Evolutionary conservation across 1,140 invertebrate species (phyloP), one percentile per base, ranked within the genome.

Genomic region (Vanessa atalanta): DNA sequence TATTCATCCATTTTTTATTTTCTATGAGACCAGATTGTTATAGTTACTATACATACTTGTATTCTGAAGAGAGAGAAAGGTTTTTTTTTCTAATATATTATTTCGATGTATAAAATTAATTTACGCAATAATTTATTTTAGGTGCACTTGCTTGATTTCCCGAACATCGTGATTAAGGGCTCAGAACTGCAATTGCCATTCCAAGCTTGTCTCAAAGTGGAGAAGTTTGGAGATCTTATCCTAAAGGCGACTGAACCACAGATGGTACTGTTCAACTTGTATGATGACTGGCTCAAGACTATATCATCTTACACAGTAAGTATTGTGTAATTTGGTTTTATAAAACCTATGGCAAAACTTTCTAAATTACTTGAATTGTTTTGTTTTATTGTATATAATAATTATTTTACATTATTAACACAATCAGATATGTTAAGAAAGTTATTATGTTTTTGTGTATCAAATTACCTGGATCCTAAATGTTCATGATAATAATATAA

Each of bases 131-230:
- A 43, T 43, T 43, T 11, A 11, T 11, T 53, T 9, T 69, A 93
- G 93, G 98, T 99, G 31, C 99, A 99, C 94, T 95, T 99, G 84
- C 94, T 99, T 0, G 99, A 99, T 93, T 99, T 99, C 93, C 99
- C 99, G 0, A 99, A 99, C 90, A 99, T 99, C 93, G 99, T 99
- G 15, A 99, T 99, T 93, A 99, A 99, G 93, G 99, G 99, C 1
- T 99, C 98, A 3, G 99, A 99, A 91, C 93, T 99, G 65, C 99
- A 99, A 93, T 90, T 99, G 76, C 99, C 99, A 0, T 99, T 99
- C 97, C 99, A 99, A 89, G 98, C 98, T 14, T 99, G 99, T 93
- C 94, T 99, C 2, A 99, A 99, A 90, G 98, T 99, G 26, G 99
- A 99, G 93, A 99, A 99, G 92, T 99, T 99, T 91, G 99, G 99